Conservation (phyloP, 2,797 vertebrate species). For the Varecia variegata region DNA sequence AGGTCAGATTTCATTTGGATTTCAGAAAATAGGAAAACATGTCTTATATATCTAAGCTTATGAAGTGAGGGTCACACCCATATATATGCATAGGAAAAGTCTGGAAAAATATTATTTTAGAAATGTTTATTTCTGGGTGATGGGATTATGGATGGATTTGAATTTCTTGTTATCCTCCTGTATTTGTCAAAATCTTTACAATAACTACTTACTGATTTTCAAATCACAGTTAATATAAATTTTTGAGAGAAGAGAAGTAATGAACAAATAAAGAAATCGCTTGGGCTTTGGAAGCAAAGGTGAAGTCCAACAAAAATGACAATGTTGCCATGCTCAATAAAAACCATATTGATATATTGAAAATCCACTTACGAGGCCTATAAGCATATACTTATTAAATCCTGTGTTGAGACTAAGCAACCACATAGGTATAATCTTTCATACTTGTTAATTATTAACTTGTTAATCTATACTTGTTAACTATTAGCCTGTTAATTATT, state of each 20-base stretch:
- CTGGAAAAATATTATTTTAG: constrained; percentile 9
- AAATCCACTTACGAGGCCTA: neutral
- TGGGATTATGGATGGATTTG: neutral
- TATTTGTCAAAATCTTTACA: constrained; percentile 45
- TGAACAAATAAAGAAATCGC: constrained; percentile 7
- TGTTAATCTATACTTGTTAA: constrained; percentile 28
- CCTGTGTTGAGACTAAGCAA: constrained; percentile 20
- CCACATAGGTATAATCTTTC: neutral
- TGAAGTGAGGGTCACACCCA: neutral
- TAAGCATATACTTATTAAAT: constrained; percentile 30
- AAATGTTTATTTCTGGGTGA: neutral
- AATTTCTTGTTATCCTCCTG: neutral
- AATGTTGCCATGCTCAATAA: neutral
- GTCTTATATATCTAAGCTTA: neutral
- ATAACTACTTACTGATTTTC: constrained; percentile 28
- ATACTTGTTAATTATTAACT: constrained; percentile 51
- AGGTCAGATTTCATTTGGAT: constrained; percentile 9
- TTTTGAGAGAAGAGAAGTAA: constrained; percentile 31
- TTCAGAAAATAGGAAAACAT: constrained; percentile 21
- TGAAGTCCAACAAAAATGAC: constrained; percentile 2
- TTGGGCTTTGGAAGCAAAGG: constrained; percentile 20
- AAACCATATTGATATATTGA: neutral
- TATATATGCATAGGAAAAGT: neutral
- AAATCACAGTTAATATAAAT: constrained; percentile 7
- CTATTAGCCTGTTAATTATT: constrained; percentile 2